Evolutionary conservation across 2,797 vertebrate genomes (phyloP), one percentile per base, ranked within the genome.

Genomic region (Fringilla coelebs): DNA sequence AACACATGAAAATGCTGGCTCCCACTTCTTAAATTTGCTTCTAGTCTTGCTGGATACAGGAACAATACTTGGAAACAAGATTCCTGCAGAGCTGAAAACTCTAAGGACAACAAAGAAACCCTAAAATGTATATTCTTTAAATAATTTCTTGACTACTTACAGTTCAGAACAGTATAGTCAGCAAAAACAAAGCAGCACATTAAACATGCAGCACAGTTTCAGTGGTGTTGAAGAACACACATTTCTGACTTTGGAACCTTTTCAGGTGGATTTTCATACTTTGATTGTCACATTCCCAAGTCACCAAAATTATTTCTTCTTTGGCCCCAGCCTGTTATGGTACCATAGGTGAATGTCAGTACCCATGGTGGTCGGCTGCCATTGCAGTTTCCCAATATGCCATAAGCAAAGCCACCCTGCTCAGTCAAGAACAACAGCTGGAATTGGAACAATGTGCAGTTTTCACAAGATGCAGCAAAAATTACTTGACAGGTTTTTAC

Each of bases 21-120:
- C 77, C 43, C 9, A 25, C 91, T 91, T 78, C 62, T 75, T 80
- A 63, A 68, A 86, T 76, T 78, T 79, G 62, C 78, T 73, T 90
- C 76, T 91, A 66, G 79, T 24, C 40, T 75, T 17, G 15, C 51
- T 94, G 79, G 76, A 88, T 84, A 45, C 51, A 88, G 82, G 51
- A 97, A 95, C 92, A 97, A 96, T 91, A 70, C 70, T 95, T 96
- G 94, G 91, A 96, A 96, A 95, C 45, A 46, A 90, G 92, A 90
- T 76, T 90, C 67, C 82, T 76, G 85, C 52, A 81, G 83, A 76
- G 91, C 61, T 82, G 48, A 79, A 90, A 94, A 84, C 41, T n/a
- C 46, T 41, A 73, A 75, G 14, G 66, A 90, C 78, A 92, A 95
- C 71, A 91, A 93, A 92, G 76, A 78, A 95, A 92, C 62, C 14